Evolutionary conservation across 2,797 vertebrate genomes (phyloP).

Genomic region (Perodicticus potto): DNA sequence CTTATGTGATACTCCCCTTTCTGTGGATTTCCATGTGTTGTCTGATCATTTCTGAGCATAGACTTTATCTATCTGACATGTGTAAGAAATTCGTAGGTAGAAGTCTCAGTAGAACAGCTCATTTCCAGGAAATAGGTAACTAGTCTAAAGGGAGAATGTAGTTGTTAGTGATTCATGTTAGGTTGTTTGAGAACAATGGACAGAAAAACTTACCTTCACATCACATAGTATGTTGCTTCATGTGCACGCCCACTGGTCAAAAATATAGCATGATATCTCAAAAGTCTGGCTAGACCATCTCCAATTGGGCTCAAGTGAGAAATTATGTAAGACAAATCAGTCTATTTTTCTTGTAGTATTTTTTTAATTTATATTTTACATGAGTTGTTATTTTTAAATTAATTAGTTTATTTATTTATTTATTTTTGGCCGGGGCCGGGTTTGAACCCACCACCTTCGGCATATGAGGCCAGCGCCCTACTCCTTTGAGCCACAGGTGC

Average conservation of each 20-base stretch:
- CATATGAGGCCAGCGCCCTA: too few species aligned
- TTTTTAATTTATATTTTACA: background rate
- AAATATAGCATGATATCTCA: background rate
- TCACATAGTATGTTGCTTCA: background rate
- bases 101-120: background rate
- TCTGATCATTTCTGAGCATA: background rate
- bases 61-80: background rate
- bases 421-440: too few species aligned
- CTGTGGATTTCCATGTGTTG: background rate
- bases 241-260: background rate
- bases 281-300: background rate
- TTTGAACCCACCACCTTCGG: too few species aligned
- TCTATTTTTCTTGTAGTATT: background rate
- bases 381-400: background rate
- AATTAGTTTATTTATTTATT: too few species aligned
- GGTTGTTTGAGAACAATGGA: background rate
- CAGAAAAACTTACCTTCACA: background rate
- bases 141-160: background rate
- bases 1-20: background rate
- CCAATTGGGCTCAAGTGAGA: background rate
- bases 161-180: background rate
- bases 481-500: too few species aligned
- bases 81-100: background rate
- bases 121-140: background rate
- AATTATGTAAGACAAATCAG: background rate